Conservation (phyloP, 1,140 invertebrate genomes). For the Calosoma granatense region DNA sequence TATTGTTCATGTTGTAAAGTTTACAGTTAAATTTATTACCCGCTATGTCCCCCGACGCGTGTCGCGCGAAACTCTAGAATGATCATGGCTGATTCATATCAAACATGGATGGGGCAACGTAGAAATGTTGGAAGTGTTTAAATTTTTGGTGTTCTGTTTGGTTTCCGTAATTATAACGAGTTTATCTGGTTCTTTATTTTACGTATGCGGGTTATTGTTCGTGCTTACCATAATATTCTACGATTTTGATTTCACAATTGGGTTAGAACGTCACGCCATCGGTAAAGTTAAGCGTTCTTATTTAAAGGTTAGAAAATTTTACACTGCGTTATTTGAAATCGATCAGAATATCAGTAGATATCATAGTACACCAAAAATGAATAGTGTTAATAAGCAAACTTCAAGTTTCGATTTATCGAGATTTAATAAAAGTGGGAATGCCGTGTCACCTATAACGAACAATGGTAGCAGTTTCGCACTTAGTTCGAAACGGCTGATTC, state of each 20-base stretch:
- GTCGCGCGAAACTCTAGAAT: neutral
- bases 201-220: neutral
- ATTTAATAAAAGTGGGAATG: constrained; percentile 6
- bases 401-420: neutral
- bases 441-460: neutral
- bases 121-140: constrained; percentile 2
- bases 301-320: constrained; percentile 5
- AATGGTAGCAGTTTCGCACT: neutral
- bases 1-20: too few relatives aligned
- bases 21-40: too few relatives aligned
- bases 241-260: neutral
- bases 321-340: neutral
- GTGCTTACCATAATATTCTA: neutral
- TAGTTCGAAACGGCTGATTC: neutral
- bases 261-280: constrained; percentile 1
- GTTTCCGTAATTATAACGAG: neutral
- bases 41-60: neutral
- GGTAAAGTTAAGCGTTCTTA: neutral
- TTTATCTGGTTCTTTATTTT: neutral
- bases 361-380: neutral
- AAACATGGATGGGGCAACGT: constrained; percentile 3
- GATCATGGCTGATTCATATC: constrained; percentile 4
- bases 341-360: neutral
- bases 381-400: neutral
- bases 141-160: constrained; percentile 4